Conservation (phyloP, 2,113 vertebrate genomes). For the Telmatochromis sp. region DNA sequence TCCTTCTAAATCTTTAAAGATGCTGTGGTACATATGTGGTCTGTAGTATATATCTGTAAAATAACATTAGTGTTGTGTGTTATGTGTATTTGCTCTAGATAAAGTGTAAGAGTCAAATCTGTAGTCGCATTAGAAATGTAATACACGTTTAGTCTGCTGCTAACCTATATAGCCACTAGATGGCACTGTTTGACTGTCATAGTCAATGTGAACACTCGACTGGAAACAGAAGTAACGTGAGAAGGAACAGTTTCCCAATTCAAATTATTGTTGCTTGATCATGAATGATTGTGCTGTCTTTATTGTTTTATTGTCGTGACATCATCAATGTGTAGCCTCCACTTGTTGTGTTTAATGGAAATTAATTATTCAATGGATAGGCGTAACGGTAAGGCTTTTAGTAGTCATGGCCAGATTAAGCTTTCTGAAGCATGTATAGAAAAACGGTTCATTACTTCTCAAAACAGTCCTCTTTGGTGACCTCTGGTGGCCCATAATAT, state of each 20-base stretch:
- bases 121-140: background rate
- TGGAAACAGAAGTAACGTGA: background rate
- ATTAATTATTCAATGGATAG: background rate
- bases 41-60: background rate
- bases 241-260: background rate
- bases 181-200: background rate
- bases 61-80: background rate
- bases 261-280: background rate
- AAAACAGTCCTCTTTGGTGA: background rate
- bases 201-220: background rate
- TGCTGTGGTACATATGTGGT: background rate
- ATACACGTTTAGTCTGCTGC: accelerated
- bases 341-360: background rate
- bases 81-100: background rate
- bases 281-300: accelerated
- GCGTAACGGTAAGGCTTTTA: accelerated
- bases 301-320: background rate
- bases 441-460: accelerated
- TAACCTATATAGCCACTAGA: background rate
- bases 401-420: background rate
- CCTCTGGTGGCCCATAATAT: background rate
- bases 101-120: background rate
- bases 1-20: background rate
- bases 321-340: accelerated
- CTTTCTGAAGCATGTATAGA: background rate